Evolutionary conservation across 2,888 invertebrate genomes (phyloP), one percentile per base, ranked within the genome.

Genomic region (Tenthredo notha): DNA sequence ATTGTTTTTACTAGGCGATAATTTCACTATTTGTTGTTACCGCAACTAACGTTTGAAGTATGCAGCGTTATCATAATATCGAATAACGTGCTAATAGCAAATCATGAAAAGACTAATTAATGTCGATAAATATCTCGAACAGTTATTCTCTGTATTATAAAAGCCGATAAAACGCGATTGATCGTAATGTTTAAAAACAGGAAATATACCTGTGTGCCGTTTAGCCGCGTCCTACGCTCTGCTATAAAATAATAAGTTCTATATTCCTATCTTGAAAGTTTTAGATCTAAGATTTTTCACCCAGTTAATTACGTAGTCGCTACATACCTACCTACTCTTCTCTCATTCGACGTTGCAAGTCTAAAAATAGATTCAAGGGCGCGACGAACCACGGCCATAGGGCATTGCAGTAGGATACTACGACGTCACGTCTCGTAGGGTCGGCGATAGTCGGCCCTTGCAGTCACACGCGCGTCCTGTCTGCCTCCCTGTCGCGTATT

Each of bases 301-400:
- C 77, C 77, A 77, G 77, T 54, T 77, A 77, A 77, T 77, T 77
- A 77, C 54, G 50, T 33, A 29, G 50, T 40, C 18, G 29, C 77
- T 54, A 77, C 29, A 21, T 43, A 21, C 25, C 40, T 43, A 18
- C 29, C 77, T 61, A 37, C 61, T 18, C 18, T 21, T 37, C 58
- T 58, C 78, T 40, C 40, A 61, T 50, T 77, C 65, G 83, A 83
- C 43, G 83, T 47, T 58, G 83, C 83, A 43, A 72, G 84, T 86
- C 89, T 90, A 89, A 90, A 91, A 91, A 91, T 92, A 91, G 90
- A 90, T 91, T 92, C 92, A 92, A 92, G 92, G 88, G 85, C 85
- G 75, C 87, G 88, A 87, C 86, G 88, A 87, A 85, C 88, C 88
- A 86, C 88, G 84, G 90, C 83, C 83, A 83, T 70, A 83, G 88